Percentiles rank a stretch among this genome's conserved stretches.
Evolutionary conservation across 2,113 vertebrate genomes (phyloP).

Genomic region (Rana temporaria): DNA sequence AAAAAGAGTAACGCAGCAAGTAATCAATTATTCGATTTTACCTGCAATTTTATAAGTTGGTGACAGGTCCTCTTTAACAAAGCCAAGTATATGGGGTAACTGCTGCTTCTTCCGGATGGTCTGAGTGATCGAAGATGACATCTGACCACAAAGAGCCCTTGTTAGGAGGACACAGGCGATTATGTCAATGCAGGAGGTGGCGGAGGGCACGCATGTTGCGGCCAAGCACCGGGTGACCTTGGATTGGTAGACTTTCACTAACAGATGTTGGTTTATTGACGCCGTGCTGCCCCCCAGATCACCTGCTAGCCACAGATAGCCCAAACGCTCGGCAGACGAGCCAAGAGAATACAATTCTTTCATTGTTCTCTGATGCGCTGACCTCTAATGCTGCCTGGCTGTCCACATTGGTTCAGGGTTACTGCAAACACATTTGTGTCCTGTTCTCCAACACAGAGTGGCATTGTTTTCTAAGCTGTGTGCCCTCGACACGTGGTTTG

Average conservation of each 20-base stretch:
- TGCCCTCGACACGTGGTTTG: too few relatives aligned
- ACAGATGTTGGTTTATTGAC: neutral
- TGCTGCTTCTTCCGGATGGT: neutral
- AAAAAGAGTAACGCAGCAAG: too few relatives aligned
- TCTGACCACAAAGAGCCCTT: neutral
- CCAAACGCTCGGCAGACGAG: too few relatives aligned
- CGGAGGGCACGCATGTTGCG: neutral
- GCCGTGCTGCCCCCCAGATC: neutral
- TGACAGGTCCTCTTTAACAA: too few relatives aligned
- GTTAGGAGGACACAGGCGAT: neutral
- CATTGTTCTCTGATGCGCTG: neutral
- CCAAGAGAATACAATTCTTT: neutral
- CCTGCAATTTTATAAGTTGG: too few relatives aligned
- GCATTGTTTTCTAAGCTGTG: too few relatives aligned
- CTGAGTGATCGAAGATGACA: neutral
- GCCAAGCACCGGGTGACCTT: constrained; percentile 2
- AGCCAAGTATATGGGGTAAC: too few relatives aligned
- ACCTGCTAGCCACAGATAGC: neutral
- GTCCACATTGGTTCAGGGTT: too few relatives aligned
- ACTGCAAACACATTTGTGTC: too few relatives aligned
- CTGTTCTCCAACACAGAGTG: too few relatives aligned
- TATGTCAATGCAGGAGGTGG: neutral
- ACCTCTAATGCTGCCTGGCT: neutral
- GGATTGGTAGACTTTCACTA: neutral
- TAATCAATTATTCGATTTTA: too few relatives aligned